Evolutionary conservation across 2,113 vertebrate species (phyloP), one percentile per base, ranked within the genome.

Genomic region (Macquaria australasica): DNA sequence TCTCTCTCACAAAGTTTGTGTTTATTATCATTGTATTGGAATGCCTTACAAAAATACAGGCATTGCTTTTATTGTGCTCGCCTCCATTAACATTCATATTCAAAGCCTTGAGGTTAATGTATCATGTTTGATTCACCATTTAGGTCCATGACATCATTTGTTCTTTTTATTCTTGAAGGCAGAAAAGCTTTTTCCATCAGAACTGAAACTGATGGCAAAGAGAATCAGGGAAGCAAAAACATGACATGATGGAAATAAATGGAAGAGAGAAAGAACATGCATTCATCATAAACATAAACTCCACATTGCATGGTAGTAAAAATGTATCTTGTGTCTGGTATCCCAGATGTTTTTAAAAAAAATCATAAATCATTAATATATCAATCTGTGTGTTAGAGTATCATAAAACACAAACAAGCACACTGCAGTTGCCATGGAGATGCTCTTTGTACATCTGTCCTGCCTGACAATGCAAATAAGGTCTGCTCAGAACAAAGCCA

Each of bases 401-500:
- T 67, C 14, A 74, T 45, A 12, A 75, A 77, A 51, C 31, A 72
- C 50, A 76, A 53, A 21, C 37, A 8, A 20, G 53, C 4, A 37
- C 59, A 45, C 12, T 59, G 41, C 21, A 6, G 43, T 50, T 78
- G 41, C 53, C 50, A 48, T 73, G 5, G 34, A 37, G 18, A 62
- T 50, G 25, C 53, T 79, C 68, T 78, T 55, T 58, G 28, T 79
- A 18, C 18, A 50, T 60, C 56, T 79, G 45, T 21, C 14, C 41
- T 66, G 64, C 34, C 20, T 70, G 48, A 59, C 9, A 11, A 70
- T 70, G 76, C 34, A 67, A 81, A 74, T 73, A 25, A 70, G 21
- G 16, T 48, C 51, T 71, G 59, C 28, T 68, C 37, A n/a, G 55
- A 63, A 59, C 58, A 59, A 58, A 78, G 62, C 37, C 53, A 60